phyloP scores from a whole-genome alignment of 2,888 invertebrate species.

The Drosophila neonasuta region DNA sequence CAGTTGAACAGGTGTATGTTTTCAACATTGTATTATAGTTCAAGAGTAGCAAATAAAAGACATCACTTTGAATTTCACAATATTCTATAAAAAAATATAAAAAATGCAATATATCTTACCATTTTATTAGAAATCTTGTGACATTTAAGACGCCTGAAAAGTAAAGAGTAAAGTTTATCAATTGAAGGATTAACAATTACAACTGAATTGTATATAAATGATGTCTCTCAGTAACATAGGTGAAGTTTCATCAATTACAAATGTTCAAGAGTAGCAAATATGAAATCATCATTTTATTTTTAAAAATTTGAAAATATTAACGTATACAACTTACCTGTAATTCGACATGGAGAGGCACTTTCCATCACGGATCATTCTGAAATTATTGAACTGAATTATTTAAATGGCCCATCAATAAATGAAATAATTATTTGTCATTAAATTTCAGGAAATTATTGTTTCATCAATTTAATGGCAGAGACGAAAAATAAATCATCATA shows the following conservation, averaged over 20 bases:
- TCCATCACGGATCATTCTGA: background rate
- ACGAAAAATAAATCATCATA: conserved; percentile 77
- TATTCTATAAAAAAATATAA: background rate
- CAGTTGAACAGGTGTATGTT: conserved; percentile 2
- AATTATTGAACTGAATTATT: conserved; percentile 3
- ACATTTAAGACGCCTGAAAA: background rate
- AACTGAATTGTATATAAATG: background rate
- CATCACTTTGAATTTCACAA: background rate
- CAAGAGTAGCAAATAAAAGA: conserved; percentile 18
- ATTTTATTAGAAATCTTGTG: background rate
- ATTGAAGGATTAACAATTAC: background rate
- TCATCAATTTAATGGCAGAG: conserved; percentile 66
- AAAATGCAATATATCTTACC: background rate
- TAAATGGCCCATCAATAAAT: too few relatives aligned
- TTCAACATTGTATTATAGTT: background rate
- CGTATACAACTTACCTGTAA: background rate
- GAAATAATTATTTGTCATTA: background rate
- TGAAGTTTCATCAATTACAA: conserved; percentile 54
- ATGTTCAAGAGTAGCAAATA: conserved; percentile 75
- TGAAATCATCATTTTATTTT: conserved; percentile 24
- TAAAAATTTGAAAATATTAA: background rate
- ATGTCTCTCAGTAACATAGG: conserved; percentile 38
- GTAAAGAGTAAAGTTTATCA: background rate
- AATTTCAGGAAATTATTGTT: conserved; percentile 26
- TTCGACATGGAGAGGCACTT: background rate